Percentiles rank a stretch among this genome's conserved stretches.
phyloP scores from a whole-genome alignment of 2,797 vertebrate genomes.

The Anniella stebbinsi region DNA sequence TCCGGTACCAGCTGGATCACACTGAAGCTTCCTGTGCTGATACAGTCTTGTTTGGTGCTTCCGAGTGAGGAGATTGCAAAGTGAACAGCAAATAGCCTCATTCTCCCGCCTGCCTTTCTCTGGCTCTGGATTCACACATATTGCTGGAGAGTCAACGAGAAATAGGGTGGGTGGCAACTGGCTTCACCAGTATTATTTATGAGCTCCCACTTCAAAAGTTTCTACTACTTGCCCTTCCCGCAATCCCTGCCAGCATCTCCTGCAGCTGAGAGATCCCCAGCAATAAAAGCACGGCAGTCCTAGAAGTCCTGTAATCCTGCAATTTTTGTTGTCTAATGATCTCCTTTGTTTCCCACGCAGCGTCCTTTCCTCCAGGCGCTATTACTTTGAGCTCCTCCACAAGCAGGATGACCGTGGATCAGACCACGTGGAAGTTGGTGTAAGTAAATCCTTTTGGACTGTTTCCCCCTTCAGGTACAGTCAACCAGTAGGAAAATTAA shows the following conservation, averaged over 20 bases:
- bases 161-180: neutral
- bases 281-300: neutral
- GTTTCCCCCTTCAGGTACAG: neutral
- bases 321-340: neutral
- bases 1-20: neutral
- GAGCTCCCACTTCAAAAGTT: neutral
- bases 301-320: neutral
- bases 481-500: neutral
- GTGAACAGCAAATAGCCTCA: neutral
- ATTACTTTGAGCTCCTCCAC: constrained; percentile 99
- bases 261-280: neutral
- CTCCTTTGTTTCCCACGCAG: neutral
- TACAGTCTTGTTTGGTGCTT: neutral
- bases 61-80: neutral
- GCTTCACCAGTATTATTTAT: neutral
- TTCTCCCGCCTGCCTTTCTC: neutral
- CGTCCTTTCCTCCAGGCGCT: constrained; percentile 86
- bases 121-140: neutral
- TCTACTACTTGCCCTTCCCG: neutral
- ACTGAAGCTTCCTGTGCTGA: neutral
- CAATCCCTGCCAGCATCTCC: neutral
- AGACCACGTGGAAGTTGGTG: constrained; percentile 97
- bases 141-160: neutral
- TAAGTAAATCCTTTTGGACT: constrained; percentile 78
- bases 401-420: constrained; percentile 97